These are phyloP conservation scores for Drosophila trapezifrons DNA, from an alignment of 1,140 invertebrate species.

Conservation along the genomic window DNA sequence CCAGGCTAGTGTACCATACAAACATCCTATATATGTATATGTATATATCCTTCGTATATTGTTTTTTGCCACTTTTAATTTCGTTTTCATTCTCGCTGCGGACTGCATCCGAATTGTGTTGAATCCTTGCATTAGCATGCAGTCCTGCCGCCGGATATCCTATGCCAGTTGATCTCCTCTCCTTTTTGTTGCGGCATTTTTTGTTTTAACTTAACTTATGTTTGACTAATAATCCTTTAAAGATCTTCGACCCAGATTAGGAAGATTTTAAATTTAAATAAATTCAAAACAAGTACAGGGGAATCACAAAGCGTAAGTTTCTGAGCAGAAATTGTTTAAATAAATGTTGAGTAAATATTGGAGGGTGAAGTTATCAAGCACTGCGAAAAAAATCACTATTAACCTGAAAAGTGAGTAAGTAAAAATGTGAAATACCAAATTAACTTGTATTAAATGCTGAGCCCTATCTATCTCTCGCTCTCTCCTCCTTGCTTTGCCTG, in stretches of 20 bases:
- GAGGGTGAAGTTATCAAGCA: not conserved
- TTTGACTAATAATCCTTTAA: constrained; percentile 2
- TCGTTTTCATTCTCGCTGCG: constrained; percentile 35
- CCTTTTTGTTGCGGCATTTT: not conserved
- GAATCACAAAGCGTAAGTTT: not conserved
- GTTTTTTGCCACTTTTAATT: constrained; percentile 55
- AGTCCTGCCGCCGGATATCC: constrained; percentile 16
- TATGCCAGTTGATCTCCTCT: not conserved
- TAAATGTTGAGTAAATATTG: not conserved
- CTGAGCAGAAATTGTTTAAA: not conserved
- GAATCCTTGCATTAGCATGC: constrained; percentile 39
- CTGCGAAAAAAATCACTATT: not conserved
- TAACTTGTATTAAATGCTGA: too few species aligned
- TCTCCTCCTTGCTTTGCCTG: too few species aligned
- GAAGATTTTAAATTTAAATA: not conserved
- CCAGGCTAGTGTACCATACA: constrained; percentile 1
- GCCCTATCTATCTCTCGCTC: too few species aligned
- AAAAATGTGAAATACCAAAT: too few species aligned
- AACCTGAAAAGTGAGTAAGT: too few species aligned
- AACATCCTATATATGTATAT: not conserved
- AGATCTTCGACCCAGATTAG: constrained; percentile 1
- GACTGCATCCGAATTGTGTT: constrained; percentile 17
- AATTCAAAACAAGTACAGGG: not conserved
- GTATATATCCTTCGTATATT: constrained; percentile 30
- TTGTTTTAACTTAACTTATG: constrained; percentile 5